phyloP scores from a whole-genome alignment of 2,888 invertebrate species.

The Troilus luridus region DNA sequence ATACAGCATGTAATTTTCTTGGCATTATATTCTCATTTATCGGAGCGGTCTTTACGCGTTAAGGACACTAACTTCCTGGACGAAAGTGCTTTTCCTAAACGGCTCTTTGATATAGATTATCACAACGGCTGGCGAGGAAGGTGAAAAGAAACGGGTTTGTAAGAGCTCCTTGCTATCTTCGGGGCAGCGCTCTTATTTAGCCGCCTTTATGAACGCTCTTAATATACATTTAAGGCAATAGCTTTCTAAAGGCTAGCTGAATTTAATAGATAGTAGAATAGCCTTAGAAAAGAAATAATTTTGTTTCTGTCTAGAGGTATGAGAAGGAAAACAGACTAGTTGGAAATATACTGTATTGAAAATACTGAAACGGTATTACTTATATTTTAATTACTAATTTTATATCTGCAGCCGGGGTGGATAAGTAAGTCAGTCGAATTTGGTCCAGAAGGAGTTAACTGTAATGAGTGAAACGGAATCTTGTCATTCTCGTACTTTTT shows the following conservation, averaged over 20 bases:
- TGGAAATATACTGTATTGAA: too few species aligned
- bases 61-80: constrained; percentile 18
- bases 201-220: not conserved
- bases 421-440: too few species aligned
- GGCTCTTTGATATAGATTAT: constrained; percentile 43
- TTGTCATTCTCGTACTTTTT: too few species aligned
- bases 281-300: not conserved
- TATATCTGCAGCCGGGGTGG: too few species aligned
- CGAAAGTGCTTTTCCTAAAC: constrained; percentile 38
- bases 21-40: constrained; percentile 6
- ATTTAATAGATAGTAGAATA: not conserved
- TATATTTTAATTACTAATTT: too few species aligned
- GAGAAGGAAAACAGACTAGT: not conserved
- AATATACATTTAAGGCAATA: not conserved
- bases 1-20: not conserved
- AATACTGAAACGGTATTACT: too few species aligned
- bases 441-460: too few species aligned
- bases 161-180: not conserved
- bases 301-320: not conserved
- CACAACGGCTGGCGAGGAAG: not conserved
- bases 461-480: too few species aligned
- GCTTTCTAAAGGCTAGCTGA: not conserved
- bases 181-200: not conserved
- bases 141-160: constrained; percentile 21
- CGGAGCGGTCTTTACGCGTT: not conserved